Evolutionary conservation across 2,888 invertebrate species (phyloP).

Genomic region (Psococerastis gibbosa): DNA sequence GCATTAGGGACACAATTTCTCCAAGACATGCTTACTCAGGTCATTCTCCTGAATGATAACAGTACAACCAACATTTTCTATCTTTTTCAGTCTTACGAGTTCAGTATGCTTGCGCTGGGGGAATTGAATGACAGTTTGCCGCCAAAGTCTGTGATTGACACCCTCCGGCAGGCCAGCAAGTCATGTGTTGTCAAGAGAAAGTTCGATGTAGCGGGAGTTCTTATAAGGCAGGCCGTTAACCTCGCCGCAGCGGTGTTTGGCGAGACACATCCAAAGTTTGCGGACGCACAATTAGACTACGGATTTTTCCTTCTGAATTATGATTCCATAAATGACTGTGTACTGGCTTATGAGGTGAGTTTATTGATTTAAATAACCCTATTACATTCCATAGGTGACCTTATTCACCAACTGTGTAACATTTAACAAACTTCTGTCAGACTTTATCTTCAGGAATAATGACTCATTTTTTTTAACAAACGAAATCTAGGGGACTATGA

Average conservation of each 20-base stretch:
- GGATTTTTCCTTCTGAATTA: conserved; percentile 81
- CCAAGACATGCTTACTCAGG: too few species aligned
- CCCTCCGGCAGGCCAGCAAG: conserved; percentile 69
- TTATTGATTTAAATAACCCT: too few species aligned
- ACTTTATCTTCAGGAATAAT: too few species aligned
- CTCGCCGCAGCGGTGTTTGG: conserved; percentile 40
- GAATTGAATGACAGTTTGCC: conserved; percentile 43
- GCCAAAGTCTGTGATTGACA: conserved; percentile 53
- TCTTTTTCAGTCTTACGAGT: conserved; percentile 40
- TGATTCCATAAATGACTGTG: conserved; percentile 66
- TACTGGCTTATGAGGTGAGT: conserved; percentile 58
- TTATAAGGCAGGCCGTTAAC: conserved; percentile 65
- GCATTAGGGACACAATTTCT: too few species aligned
- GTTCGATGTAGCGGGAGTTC: conserved; percentile 59
- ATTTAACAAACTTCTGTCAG: too few species aligned
- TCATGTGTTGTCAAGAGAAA: conserved; percentile 78
- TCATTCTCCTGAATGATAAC: too few species aligned
- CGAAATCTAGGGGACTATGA: too few species aligned
- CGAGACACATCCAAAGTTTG: conserved; percentile 56
- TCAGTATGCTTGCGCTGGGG: conserved; percentile 57
- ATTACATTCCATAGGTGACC: too few species aligned
- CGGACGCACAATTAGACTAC: conserved; percentile 71
- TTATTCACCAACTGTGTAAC: too few species aligned
- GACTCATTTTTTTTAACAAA: too few species aligned
- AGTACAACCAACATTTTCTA: too few species aligned